Evolutionary conservation across 2,888 invertebrate genomes (phyloP), one percentile per base, ranked within the genome.

Genomic region (Lymantria monacha): DNA sequence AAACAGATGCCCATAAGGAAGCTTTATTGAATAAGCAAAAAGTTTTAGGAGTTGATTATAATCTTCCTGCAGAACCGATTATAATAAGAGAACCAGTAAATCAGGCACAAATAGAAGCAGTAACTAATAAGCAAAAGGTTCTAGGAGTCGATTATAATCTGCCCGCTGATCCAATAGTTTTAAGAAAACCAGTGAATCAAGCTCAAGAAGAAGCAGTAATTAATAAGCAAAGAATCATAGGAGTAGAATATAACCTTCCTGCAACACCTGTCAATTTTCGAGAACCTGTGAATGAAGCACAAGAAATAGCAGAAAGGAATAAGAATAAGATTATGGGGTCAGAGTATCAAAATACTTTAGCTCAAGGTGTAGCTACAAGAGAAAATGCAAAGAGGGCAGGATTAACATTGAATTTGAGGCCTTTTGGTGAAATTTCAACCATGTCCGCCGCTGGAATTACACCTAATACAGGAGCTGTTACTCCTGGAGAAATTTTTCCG

Each of bases 11-110:
- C 1, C 89, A 94, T 51, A 93, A 91, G 11, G 93, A 93, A 50
- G 94, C 94, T 0, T 81, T 94, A 57, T 76, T 85, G 46, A 95
- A 95, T 66, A 94, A 93, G 74, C 69, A 93, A 14, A 94, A 92
- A 76, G 88, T 95, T 67, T 49, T 73, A 22, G 53, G 61, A 7
- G 63, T 81, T 0, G 85, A 83, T 36, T 76, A 38, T n/a, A 38
- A 38, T 38, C n/a, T 12, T 5, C 12, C 12, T 7, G 38, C 38
- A 12, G 12, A 38, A 3, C n/a, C 12, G 2, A 1, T 12, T 2
- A n/a, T 12, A 9, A 1, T 12, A n/a, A 38, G 38, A 12, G n/a
- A 38, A 38, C 38, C 38, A 12, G 11, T 38, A 7, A 38, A 82
- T 9, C 73, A 79, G 54, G 84, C 79, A 45, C 90, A 86, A 62